Evolutionary conservation across 92 coral and sea anemone species (phyloP).

Genomic region (Galaxea fascicularis): DNA sequence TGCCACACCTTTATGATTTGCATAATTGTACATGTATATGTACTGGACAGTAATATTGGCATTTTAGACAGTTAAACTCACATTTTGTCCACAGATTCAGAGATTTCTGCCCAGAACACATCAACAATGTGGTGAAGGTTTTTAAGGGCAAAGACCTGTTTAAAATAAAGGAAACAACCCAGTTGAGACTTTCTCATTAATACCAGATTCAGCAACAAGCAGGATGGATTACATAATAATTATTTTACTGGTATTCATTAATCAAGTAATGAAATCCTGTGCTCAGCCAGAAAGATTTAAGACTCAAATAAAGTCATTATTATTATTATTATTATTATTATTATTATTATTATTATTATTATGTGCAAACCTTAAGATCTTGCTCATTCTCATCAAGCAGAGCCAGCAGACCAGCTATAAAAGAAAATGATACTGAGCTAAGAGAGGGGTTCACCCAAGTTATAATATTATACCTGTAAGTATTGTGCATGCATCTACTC

Average conservation of each 20-base stretch:
- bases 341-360: no score
- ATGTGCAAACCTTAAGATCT: constrained; percentile 78
- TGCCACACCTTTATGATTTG: no score
- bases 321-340: no score
- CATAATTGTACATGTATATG: no score
- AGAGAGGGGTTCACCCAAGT: no score
- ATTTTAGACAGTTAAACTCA: no score
- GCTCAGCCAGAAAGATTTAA: no score
- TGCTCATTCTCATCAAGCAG: constrained; percentile 89
- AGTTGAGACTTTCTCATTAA: no score
- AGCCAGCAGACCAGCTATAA: constrained; percentile 88
- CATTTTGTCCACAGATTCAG: constrained; percentile 98
- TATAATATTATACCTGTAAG: no score
- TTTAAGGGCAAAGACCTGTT: constrained; percentile 91
- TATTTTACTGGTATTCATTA: neutral
- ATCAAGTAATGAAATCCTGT: neutral
- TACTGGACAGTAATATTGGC: no score
- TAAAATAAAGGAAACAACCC: neutral
- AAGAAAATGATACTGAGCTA: neutral
- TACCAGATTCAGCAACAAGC: neutral
- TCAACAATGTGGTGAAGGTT: constrained; percentile 92
- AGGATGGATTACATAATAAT: neutral
- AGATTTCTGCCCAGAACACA: constrained; percentile 99
- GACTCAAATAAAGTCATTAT: no score
- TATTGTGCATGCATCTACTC: no score